These are phyloP conservation scores for Athrips mouffetella DNA, from an alignment of 2,888 invertebrate species.

Conservation along the genomic window DNA sequence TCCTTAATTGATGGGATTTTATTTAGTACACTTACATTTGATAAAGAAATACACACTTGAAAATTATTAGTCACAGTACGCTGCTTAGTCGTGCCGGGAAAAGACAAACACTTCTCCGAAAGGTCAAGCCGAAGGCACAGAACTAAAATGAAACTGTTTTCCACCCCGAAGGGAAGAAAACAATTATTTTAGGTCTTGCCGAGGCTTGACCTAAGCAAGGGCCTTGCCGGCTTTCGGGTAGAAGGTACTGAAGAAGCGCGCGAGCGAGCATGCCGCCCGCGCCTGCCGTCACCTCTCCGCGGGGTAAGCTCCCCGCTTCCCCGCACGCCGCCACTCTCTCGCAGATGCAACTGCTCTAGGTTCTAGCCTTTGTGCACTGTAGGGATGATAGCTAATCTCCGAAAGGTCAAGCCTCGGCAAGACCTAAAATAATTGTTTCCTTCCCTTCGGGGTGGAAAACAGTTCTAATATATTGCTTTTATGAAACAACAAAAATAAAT, in stretches of 20 bases:
- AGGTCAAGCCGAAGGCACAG: constrained; percentile 15
- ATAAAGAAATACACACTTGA: background rate
- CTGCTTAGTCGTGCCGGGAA: constrained; percentile 10
- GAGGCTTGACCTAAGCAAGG: constrained; percentile 9
- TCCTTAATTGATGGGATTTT: background rate
- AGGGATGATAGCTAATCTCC: constrained; percentile 2
- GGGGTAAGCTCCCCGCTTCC: background rate
- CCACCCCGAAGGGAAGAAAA: constrained; percentile 11
- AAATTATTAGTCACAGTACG: constrained; percentile 7
- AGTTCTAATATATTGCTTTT: too few relatives aligned
- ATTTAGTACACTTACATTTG: background rate
- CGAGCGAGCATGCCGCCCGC: background rate
- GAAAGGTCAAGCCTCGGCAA: constrained; percentile 5
- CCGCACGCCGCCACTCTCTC: background rate
- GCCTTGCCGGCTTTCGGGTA: constrained; percentile 5
- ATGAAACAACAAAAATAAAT: too few relatives aligned
- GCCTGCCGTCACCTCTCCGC: background rate
- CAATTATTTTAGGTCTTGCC: constrained; percentile 8
- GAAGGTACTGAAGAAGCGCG: constrained; percentile 5
- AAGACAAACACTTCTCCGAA: constrained; percentile 10
- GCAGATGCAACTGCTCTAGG: background rate
- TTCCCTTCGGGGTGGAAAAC: constrained; percentile 21
- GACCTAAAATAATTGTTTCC: constrained; percentile 17
- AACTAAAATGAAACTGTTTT: background rate
- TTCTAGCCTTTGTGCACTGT: background rate